Percentiles rank a stretch among this genome's conserved stretches.
These are phyloP conservation scores for Protomyctophum bolini DNA, from an alignment of 2,113 vertebrate species.

Conservation along the genomic window DNA sequence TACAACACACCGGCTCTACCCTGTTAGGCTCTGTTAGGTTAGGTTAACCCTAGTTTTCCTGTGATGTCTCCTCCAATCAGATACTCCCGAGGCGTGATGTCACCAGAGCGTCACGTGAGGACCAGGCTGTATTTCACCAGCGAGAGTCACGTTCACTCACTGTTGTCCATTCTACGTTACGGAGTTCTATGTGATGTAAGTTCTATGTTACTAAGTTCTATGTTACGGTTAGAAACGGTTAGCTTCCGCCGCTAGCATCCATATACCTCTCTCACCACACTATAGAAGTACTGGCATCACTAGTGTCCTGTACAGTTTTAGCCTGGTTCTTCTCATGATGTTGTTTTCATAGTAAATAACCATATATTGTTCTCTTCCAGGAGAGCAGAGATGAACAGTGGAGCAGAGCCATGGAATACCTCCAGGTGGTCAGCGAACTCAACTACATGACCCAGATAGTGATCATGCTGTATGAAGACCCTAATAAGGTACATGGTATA, in stretches of 20 bases:
- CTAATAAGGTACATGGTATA: slow-evolving; percentile 86
- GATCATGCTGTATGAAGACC: slow-evolving; percentile 92
- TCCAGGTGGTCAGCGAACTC: slow-evolving; percentile 88
- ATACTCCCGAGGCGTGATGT: slow-evolving; percentile 89
- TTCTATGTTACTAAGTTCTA: neutral
- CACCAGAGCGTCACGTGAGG: slow-evolving; percentile 88
- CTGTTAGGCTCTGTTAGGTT: too few relatives aligned
- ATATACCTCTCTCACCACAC: too few relatives aligned
- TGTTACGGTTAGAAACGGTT: neutral
- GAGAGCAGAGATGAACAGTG: slow-evolving; percentile 89
- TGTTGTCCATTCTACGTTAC: slow-evolving; percentile 86
- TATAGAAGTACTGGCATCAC: too few relatives aligned
- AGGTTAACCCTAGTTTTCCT: too few relatives aligned
- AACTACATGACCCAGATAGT: slow-evolving; percentile 94
- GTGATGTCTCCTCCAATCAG: slow-evolving; percentile 51
- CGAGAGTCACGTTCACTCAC: slow-evolving; percentile 88
- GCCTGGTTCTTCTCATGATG: too few relatives aligned
- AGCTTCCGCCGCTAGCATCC: neutral
- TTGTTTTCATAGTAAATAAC: too few relatives aligned
- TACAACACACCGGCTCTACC: too few relatives aligned
- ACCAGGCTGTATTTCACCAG: slow-evolving; percentile 90
- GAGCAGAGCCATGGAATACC: slow-evolving; percentile 91
- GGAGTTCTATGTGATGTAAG: slow-evolving; percentile 80
- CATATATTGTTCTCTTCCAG: slow-evolving; percentile 52
- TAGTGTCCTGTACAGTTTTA: too few relatives aligned